phyloP scores from a whole-genome alignment of 2,797 vertebrate genomes.

The Tiaroga cobitis region DNA sequence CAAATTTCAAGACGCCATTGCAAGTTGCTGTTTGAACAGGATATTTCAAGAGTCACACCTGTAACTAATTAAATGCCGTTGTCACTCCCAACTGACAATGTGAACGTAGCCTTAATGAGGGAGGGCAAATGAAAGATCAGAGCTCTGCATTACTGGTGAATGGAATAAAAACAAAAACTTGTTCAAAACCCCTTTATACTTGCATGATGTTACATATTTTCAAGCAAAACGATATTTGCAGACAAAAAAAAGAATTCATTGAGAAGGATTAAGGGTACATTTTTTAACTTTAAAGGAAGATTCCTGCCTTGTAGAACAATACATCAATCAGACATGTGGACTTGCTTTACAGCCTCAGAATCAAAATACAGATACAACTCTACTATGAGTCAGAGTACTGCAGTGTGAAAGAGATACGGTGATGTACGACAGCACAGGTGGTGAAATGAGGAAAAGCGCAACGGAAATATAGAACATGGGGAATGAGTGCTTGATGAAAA shows the following conservation, averaged over 20 bases:
- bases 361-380: conserved; percentile 34
- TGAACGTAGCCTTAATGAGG: background rate
- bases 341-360: background rate
- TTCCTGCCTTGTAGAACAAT: background rate
- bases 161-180: background rate
- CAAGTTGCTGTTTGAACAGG: background rate
- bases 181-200: background rate
- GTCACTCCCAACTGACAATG: background rate
- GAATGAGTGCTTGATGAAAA: conserved; percentile 25
- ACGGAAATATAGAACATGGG: background rate
- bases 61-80: background rate
- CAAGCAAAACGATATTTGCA: background rate
- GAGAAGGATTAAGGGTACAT: background rate
- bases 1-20: background rate
- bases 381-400: conserved; percentile 33
- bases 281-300: background rate
- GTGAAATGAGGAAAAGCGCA: background rate
- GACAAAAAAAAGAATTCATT: background rate
- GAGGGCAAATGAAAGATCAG: background rate
- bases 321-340: background rate
- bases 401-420: conserved; percentile 15
- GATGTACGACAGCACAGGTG: background rate
- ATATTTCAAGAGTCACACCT: background rate
- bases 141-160: background rate
- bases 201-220: background rate